Evolutionary conservation across 2,113 vertebrate species (phyloP), one percentile per base, ranked within the genome.

Genomic region (Myiopsitta monachus): DNA sequence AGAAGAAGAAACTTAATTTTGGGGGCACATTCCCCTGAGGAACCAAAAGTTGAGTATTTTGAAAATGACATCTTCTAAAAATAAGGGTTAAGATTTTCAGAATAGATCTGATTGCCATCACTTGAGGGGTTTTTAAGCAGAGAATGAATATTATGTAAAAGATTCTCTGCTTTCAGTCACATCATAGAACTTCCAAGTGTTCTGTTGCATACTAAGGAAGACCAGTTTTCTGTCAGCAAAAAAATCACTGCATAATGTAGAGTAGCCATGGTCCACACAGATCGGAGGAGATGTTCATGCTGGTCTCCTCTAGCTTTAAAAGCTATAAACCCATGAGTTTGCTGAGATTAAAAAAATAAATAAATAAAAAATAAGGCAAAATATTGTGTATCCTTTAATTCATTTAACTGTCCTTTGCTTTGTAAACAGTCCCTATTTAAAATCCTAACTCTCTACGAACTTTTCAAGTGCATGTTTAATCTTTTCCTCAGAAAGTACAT

Each of bases 211-310:
- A 17, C 16, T 52, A 46, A n/a, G 21, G 18, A 64, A 88, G 19
- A 64, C 24, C 7, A 4, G 16, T 83, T 72, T 72, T 84, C 47
- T 85, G 11, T 70, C 52, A 73, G 46, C 51, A 64, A 83, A 79
- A 93, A 46, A 18, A 51, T 16, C 0, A 0, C 55, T 52, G 14
- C 22, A 15, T 51, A 61, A 57, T 0, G 0, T 24, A 62, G 49
- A 13, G 17, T 39, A 43, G 30, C 23, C 14, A 4, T 47, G 22
- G 28, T 74, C 66, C 18, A 8, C 18, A 38, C 15, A 24, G 39
- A 10, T 27, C n/a, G 73, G 30, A 89, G 62, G 69, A 67, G 18
- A 38, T 54, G 33, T 73, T 81, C 52, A 5, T 49, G 16, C 38
- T 64, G 23, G 5, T 88, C 9, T 83, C 30, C 30, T 83, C 23